phyloP scores from a whole-genome alignment of 2,797 vertebrate species.

The Squalus acanthias region DNA sequence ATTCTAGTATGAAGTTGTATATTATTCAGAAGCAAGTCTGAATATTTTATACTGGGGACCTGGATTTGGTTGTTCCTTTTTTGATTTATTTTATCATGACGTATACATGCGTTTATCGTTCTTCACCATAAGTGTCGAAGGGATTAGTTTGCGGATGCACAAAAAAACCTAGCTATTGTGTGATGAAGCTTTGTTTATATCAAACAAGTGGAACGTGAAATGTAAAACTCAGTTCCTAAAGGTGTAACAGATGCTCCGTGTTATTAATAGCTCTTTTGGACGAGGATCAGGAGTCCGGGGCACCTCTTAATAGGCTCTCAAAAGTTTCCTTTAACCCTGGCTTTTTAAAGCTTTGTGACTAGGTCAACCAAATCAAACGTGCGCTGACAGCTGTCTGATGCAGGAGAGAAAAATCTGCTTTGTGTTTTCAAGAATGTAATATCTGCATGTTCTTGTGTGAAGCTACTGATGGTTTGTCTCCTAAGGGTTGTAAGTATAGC shows the following conservation, averaged over 20 bases:
- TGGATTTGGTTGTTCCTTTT: neutral
- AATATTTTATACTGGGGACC: neutral
- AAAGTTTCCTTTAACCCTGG: constrained; percentile 36
- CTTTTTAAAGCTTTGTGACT: neutral
- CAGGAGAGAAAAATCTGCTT: neutral
- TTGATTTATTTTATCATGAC: neutral
- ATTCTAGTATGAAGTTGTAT: neutral
- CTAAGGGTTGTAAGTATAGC: neutral
- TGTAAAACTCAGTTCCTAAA: neutral
- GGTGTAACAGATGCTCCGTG: constrained; percentile 29
- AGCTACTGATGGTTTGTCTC: neutral
- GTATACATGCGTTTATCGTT: neutral
- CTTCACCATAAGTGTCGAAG: neutral
- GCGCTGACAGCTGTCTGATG: constrained; percentile 10
- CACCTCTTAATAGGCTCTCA: constrained; percentile 31
- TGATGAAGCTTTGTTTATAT: neutral
- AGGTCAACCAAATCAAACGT: constrained; percentile 40
- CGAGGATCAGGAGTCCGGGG: constrained; percentile 43
- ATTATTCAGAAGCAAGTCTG: neutral
- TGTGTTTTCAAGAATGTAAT: neutral
- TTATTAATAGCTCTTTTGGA: constrained; percentile 42
- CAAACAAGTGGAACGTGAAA: neutral
- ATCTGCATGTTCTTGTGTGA: no score
- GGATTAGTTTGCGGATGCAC: neutral
- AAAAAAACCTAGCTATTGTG: neutral